Conservation (phyloP, 1,140 invertebrate species). For the Colletes latitarsis region DNA sequence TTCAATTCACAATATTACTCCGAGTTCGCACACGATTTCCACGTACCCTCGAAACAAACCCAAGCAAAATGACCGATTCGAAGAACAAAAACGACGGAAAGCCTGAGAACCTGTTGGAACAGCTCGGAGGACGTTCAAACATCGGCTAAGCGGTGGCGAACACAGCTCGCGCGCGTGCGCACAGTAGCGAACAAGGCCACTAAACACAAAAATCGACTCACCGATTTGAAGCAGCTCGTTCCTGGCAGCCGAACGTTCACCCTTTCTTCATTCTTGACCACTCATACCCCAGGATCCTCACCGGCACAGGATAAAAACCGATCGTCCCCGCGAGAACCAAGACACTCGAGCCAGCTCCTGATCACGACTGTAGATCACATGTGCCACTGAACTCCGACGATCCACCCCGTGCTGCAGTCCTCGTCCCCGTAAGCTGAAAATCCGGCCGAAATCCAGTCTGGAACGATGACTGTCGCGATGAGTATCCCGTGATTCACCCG, state of each 20-base stretch:
- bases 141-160: background rate
- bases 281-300: slow-evolving; percentile 12
- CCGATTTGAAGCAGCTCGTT: slow-evolving; percentile 53
- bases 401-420: slow-evolving; percentile 16
- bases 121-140: background rate
- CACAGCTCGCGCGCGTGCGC: background rate
- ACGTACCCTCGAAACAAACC: background rate
- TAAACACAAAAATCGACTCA: slow-evolving; percentile 33
- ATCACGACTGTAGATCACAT: slow-evolving; percentile 32
- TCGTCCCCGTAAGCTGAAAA: background rate
- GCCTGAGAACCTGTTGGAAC: slow-evolving; percentile 4
- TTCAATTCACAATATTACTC: slow-evolving; percentile 15
- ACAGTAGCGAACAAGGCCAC: background rate
- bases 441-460: slow-evolving; percentile 3
- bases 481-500: background rate
- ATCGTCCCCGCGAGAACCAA: slow-evolving; percentile 23
- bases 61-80: background rate
- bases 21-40: background rate
- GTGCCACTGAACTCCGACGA: slow-evolving; percentile 38
- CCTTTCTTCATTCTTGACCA: slow-evolving; percentile 39
- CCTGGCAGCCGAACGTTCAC: slow-evolving; percentile 28
- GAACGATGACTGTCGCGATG: background rate
- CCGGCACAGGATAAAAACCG: slow-evolving; percentile 9
- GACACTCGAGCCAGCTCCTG: slow-evolving; percentile 6
- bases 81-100: slow-evolving; percentile 13